A percentile compares a stretch with the other conserved stretches of the same genome.
phyloP scores from a whole-genome alignment of 2,113 vertebrate species.

The Rhagologus leucostigma region DNA sequence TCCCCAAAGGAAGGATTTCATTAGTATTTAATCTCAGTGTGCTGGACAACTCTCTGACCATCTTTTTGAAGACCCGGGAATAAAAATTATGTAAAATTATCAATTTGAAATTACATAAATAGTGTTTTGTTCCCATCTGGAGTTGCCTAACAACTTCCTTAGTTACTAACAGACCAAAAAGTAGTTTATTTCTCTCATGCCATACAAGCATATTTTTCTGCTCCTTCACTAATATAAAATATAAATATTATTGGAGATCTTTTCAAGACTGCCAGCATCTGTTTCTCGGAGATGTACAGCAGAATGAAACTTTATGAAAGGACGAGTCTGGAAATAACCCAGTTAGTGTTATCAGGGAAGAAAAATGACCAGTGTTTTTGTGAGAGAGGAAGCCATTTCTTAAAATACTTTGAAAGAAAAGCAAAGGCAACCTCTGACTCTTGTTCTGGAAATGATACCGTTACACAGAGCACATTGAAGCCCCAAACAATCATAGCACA shows the following conservation, averaged over 20 bases:
- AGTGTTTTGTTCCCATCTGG: not conserved
- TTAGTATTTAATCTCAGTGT: not conserved
- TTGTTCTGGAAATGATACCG: not conserved
- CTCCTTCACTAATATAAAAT: not conserved
- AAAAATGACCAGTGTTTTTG: not conserved
- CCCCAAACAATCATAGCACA: not conserved
- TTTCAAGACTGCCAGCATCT: not conserved
- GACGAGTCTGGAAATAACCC: not conserved
- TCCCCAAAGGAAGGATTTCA: not conserved
- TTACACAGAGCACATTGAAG: conserved; percentile 8
- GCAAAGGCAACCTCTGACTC: conserved; percentile 18
- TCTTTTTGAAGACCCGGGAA: not conserved
- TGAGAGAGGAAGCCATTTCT: not conserved
- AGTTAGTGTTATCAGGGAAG: not conserved
- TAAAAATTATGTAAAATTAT: not conserved
- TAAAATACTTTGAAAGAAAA: not conserved
- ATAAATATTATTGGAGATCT: not conserved
- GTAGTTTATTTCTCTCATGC: not conserved
- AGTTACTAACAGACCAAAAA: not conserved
- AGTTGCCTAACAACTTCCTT: not conserved
- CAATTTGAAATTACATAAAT: not conserved
- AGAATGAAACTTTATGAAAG: not conserved
- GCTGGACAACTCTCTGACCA: not conserved
- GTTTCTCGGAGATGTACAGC: not conserved
- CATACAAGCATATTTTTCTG: not conserved